Conservation (phyloP, 2,888 invertebrate genomes). For the Zhuqinia jingwanae region DNA sequence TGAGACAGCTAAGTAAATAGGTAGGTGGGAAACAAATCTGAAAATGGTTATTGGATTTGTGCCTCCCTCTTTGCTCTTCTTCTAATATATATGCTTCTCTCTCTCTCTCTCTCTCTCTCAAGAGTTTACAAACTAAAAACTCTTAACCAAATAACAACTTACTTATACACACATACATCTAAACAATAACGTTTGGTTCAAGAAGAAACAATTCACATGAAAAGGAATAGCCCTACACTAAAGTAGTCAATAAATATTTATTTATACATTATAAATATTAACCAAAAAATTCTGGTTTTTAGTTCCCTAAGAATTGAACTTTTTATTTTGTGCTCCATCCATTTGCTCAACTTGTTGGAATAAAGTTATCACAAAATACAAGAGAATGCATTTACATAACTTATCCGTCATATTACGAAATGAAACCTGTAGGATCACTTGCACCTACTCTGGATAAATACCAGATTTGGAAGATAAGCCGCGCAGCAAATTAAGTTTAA, state of each 20-base stretch:
- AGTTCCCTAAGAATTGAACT: background rate
- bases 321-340: background rate
- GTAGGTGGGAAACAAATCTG: slow-evolving; percentile 9
- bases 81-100: slow-evolving; percentile 12
- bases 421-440: slow-evolving; percentile 37
- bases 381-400: slow-evolving; percentile 14
- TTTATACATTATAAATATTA: background rate
- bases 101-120: too few species aligned
- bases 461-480: too few species aligned
- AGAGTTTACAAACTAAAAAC: background rate
- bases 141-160: too few species aligned
- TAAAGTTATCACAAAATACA: slow-evolving; percentile 20
- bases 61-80: background rate
- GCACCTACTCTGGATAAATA: too few species aligned
- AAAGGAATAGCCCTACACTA: background rate
- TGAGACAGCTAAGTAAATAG: background rate
- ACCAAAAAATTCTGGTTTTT: background rate
- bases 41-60: slow-evolving; percentile 2
- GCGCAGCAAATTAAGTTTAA: too few species aligned
- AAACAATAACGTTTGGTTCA: background rate
- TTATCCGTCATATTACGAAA: slow-evolving; percentile 10
- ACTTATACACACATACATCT: background rate
- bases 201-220: too few species aligned
- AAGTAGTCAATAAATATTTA: background rate
- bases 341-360: background rate